phyloP scores from a whole-genome alignment of 2,888 invertebrate genomes.

The Selenia dentaria region DNA sequence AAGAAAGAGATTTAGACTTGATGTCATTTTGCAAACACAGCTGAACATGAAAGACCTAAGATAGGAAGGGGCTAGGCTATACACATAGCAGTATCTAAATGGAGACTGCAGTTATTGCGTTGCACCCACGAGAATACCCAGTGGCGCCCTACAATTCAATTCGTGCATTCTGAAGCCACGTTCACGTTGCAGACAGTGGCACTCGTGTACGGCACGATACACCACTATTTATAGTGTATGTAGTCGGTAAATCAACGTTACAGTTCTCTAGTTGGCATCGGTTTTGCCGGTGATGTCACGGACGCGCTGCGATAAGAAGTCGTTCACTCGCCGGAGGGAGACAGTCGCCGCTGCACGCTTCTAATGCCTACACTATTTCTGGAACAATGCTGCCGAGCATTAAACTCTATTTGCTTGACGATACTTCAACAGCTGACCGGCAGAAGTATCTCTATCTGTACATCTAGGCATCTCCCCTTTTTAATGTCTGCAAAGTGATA shows the following conservation, averaged over 20 bases:
- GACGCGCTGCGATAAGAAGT: slow-evolving; percentile 67
- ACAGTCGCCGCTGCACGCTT: slow-evolving; percentile 42
- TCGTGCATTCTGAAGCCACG: neutral
- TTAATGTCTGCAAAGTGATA: neutral
- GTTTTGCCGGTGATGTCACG: slow-evolving; percentile 63
- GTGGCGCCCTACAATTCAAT: slow-evolving; percentile 8
- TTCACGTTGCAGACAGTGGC: slow-evolving; percentile 9
- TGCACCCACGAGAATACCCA: slow-evolving; percentile 1
- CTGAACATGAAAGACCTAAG: neutral
- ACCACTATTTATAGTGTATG: slow-evolving; percentile 40
- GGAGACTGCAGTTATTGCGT: slow-evolving; percentile 1
- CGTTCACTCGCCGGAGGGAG: slow-evolving; percentile 69
- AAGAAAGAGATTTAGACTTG: slow-evolving; percentile 17
- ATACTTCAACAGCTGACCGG: slow-evolving; percentile 53
- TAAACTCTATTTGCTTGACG: slow-evolving; percentile 49
- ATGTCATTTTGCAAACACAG: neutral
- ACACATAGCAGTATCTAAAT: neutral
- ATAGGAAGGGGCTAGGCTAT: too few species aligned
- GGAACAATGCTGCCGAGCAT: slow-evolving; percentile 62
- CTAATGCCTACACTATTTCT: slow-evolving; percentile 57
- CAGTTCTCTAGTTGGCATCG: slow-evolving; percentile 57
- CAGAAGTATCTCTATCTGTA: slow-evolving; percentile 9
- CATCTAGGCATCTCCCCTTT: too few species aligned
- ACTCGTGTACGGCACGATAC: slow-evolving; percentile 17
- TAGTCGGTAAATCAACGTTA: slow-evolving; percentile 41